These are phyloP conservation scores for Microctenopoma steveboyesi DNA, from an alignment of 2,797 vertebrate species.

Conservation along the genomic window DNA sequence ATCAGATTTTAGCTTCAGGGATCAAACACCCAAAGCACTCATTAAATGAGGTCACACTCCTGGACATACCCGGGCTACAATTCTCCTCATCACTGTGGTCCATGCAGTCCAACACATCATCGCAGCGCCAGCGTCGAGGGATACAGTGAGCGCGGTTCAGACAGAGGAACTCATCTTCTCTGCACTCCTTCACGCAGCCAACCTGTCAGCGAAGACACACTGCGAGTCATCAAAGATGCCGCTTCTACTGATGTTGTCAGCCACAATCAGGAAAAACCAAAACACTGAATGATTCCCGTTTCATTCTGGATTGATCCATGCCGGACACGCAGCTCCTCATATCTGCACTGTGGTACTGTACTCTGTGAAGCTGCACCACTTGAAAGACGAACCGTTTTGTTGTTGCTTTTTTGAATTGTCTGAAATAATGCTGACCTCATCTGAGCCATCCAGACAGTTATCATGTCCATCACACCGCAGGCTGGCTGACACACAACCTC, in stretches of 20 bases:
- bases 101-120: slow-evolving; percentile 93
- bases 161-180: slow-evolving; percentile 94
- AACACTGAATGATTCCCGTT: slow-evolving; percentile 1
- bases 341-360: neutral
- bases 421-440: slow-evolving; percentile 87
- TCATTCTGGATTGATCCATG: neutral
- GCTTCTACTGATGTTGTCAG: slow-evolving; percentile 7
- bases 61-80: slow-evolving; percentile 88
- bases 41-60: neutral
- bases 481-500: slow-evolving; percentile 92
- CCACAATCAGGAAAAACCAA: slow-evolving; percentile 27
- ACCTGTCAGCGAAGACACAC: slow-evolving; percentile 77
- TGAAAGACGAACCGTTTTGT: neutral
- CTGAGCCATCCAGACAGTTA: slow-evolving; percentile 95
- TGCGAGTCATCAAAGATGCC: neutral
- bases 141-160: slow-evolving; percentile 95
- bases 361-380: neutral
- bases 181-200: slow-evolving; percentile 94
- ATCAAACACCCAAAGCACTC: neutral
- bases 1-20: neutral
- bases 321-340: neutral
- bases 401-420: slow-evolving; percentile 12
- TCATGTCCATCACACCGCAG: slow-evolving; percentile 93
- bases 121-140: slow-evolving; percentile 94
- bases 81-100: slow-evolving; percentile 95